Conservation (phyloP, 2,888 invertebrate species). For the Dioctria rufipes region DNA sequence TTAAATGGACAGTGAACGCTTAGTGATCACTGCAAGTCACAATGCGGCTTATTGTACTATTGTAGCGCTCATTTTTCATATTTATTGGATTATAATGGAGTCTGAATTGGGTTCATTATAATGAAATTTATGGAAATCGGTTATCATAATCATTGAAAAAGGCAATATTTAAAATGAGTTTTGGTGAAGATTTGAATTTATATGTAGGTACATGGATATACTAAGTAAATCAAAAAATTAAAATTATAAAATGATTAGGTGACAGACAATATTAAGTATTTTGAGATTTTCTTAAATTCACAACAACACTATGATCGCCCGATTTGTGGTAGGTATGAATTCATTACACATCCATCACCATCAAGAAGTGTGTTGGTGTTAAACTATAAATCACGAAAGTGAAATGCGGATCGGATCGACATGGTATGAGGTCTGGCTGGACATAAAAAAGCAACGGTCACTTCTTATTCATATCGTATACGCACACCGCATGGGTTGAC, state of each 20-base stretch:
- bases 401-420: conserved; percentile 34
- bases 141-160: background rate
- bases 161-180: no score
- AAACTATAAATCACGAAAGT: conserved; percentile 42
- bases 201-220: no score
- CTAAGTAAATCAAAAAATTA: no score
- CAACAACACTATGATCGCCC: no score
- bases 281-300: no score
- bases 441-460: background rate
- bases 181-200: no score
- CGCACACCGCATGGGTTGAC: conserved; percentile 43
- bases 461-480: background rate
- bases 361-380: conserved; percentile 13
- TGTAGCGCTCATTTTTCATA: conserved; percentile 8
- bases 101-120: conserved; percentile 31
- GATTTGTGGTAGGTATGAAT: background rate
- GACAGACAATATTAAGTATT: no score
- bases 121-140: conserved; percentile 35
- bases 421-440: conserved; percentile 31
- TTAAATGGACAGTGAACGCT: conserved; percentile 37
- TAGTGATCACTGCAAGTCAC: conserved; percentile 35
- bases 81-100: conserved; percentile 33
- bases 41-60: conserved; percentile 35
- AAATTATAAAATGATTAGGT: no score
- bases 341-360: conserved; percentile 38